phyloP scores from a whole-genome alignment of 2,888 invertebrate species.

The Tenthredo distinguenda region DNA sequence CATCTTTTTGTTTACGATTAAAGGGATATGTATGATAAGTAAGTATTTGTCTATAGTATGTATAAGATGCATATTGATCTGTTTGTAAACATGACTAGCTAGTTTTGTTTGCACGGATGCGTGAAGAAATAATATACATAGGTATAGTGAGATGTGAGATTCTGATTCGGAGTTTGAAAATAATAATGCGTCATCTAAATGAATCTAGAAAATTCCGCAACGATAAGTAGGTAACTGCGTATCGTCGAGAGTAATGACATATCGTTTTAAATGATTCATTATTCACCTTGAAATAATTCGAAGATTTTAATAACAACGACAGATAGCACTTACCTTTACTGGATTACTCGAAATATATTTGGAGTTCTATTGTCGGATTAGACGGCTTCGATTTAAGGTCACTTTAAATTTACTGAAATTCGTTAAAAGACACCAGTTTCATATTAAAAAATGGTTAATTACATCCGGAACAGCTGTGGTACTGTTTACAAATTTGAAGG shows the following conservation, averaged over 20 bases:
- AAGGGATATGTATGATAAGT: background rate
- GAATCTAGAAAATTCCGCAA: slow-evolving; percentile 1
- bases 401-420: slow-evolving; percentile 14
- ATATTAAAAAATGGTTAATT: slow-evolving; percentile 41
- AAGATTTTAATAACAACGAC: background rate
- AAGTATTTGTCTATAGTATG: background rate
- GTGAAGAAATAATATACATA: background rate
- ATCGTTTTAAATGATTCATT: slow-evolving; percentile 23
- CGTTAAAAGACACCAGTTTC: slow-evolving; percentile 7
- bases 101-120: background rate
- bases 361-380: background rate
- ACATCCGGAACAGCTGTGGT: slow-evolving; percentile 51
- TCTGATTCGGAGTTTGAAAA: background rate
- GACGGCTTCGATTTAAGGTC: background rate
- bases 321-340: background rate
- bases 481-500: slow-evolving; percentile 50
- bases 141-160: background rate
- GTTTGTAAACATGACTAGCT: slow-evolving; percentile 58
- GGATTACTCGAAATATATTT: background rate
- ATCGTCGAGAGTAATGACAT: slow-evolving; percentile 28
- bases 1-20: background rate
- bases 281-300: slow-evolving; percentile 36
- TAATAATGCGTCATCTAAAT: slow-evolving; percentile 23
- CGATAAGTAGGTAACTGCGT: slow-evolving; percentile 11
- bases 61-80: slow-evolving; percentile 52